A percentile compares a stretch with the other conserved stretches of the same genome.
Conservation (phyloP, 2,113 vertebrate species). For the Mionectes macconnelli region DNA sequence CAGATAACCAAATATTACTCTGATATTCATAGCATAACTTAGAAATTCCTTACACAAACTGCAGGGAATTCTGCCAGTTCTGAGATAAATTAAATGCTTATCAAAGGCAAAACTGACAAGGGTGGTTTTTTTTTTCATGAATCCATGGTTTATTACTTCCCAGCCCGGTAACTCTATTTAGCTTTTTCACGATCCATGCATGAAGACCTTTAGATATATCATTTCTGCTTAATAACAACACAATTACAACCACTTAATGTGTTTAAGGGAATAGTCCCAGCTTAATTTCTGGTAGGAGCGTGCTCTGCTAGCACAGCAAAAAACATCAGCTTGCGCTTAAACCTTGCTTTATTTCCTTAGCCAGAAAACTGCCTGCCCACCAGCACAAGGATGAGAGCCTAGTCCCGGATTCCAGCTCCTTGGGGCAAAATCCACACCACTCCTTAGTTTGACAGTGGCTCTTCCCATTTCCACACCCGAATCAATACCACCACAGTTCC, state of each 20-base stretch:
- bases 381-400: not conserved
- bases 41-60: slow-evolving; percentile 18
- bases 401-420: not conserved
- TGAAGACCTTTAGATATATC: not conserved
- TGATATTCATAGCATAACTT: not conserved
- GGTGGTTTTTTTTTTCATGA: not conserved
- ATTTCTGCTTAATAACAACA: not conserved
- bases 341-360: not conserved
- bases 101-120: slow-evolving; percentile 42
- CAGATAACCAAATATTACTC: not conserved
- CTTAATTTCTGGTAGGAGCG: not conserved
- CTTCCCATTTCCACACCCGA: not conserved
- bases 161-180: not conserved
- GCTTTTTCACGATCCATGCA: not conserved
- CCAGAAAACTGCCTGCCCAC: not conserved
- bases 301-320: not conserved
- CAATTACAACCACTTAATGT: not conserved
- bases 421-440: fast-evolving
- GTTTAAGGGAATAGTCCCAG: not conserved
- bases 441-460: not conserved
- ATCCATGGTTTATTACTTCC: slow-evolving; percentile 4
- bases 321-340: not conserved
- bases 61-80: slow-evolving; percentile 31
- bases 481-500: not conserved
- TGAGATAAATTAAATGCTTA: slow-evolving; percentile 48